A percentile compares a stretch with the other conserved stretches of the same genome.
Evolutionary conservation across 2,888 invertebrate species (phyloP).

Genomic region (Merodon equestris): DNA sequence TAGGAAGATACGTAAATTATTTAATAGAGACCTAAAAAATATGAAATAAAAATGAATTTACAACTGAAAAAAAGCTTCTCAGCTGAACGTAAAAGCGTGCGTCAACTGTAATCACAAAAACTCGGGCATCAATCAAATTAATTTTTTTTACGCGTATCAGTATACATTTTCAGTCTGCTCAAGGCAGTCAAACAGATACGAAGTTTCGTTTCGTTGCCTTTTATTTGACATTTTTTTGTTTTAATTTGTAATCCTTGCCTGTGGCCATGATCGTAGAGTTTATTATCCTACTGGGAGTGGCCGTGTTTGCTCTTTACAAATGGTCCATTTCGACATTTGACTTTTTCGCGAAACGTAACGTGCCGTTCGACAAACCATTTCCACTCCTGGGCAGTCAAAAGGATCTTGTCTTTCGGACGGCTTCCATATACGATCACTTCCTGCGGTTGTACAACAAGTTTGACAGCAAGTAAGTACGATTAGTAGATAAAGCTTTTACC

Average conservation of each 20-base stretch:
- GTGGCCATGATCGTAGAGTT: conserved; percentile 44
- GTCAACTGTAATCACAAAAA: not conserved
- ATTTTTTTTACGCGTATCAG: not conserved
- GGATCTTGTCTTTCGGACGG: conserved; percentile 73
- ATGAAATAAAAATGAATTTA: no score
- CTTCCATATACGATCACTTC: conserved; percentile 80
- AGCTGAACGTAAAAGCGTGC: no score
- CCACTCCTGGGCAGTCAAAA: conserved; percentile 72
- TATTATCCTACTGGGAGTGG: conserved; percentile 13
- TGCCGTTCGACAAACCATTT: conserved; percentile 67
- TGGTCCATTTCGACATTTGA: conserved; percentile 71
- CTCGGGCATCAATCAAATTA: not conserved
- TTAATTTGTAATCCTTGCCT: not conserved
- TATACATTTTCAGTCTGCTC: not conserved
- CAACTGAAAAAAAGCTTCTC: no score
- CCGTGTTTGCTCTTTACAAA: conserved; percentile 69
- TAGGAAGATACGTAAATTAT: no score
- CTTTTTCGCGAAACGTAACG: conserved; percentile 71
- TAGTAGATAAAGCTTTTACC: no score
- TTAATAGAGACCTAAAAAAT: no score
- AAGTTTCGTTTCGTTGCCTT: not conserved
- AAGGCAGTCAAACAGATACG: not conserved
- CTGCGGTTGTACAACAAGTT: conserved; percentile 79
- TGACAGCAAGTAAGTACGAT: conserved; percentile 77
- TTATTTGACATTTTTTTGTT: not conserved